A percentile compares a stretch with the other conserved stretches of the same genome.
Conservation (phyloP, 1,140 invertebrate genomes). For the Frieseomelitta varia region DNA sequence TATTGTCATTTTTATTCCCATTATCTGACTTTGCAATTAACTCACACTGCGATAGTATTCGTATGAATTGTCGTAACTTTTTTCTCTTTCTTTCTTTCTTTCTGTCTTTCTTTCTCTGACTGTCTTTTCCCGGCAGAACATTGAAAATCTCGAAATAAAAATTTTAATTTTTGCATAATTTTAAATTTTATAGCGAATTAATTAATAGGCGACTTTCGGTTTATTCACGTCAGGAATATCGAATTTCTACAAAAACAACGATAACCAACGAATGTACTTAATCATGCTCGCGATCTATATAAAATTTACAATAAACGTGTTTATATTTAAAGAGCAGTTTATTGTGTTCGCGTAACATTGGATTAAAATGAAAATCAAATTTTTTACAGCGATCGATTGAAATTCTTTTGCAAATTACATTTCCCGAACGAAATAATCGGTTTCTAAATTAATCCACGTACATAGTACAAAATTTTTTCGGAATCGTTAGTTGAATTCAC, state of each 20-base stretch:
- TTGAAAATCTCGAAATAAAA: neutral
- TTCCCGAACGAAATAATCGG: neutral
- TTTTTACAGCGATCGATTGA: neutral
- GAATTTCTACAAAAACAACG: neutral
- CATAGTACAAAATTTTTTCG: neutral
- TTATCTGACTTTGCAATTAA: conserved; percentile 6
- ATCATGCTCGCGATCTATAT: neutral
- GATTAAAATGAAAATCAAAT: neutral
- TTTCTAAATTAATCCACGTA: neutral
- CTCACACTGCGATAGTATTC: neutral
- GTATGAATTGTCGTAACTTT: neutral
- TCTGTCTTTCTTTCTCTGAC: neutral
- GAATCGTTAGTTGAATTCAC: neutral
- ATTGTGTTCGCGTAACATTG: neutral
- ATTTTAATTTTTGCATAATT: neutral
- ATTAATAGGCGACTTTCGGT: neutral
- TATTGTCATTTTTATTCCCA: conserved; percentile 17
- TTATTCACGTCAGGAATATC: neutral
- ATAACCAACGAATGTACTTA: neutral
- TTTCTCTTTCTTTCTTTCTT: neutral
- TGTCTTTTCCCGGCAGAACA: too few species aligned
- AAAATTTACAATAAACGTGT: neutral
- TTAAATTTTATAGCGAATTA: neutral
- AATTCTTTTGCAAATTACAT: neutral
- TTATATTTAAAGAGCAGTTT: neutral